These are phyloP conservation scores for Recurvirostra avosetta DNA, from an alignment of 2,113 vertebrate species.

Conservation along the genomic window DNA sequence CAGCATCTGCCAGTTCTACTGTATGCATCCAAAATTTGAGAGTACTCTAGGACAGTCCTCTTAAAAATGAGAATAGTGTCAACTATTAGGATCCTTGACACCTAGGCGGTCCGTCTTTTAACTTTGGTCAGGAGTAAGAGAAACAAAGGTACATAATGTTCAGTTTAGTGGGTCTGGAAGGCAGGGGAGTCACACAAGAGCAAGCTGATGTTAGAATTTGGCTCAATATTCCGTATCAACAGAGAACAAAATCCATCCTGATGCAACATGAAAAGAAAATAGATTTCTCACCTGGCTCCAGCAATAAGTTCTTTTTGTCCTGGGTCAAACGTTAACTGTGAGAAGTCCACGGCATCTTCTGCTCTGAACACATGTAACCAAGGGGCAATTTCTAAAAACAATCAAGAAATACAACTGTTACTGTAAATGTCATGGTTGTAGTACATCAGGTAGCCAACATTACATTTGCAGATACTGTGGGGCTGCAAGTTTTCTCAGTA, in stretches of 20 bases:
- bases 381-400: constrained; percentile 89
- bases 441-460: neutral
- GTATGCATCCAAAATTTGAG: neutral
- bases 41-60: neutral
- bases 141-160: neutral
- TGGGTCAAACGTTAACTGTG: constrained; percentile 94
- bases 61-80: neutral
- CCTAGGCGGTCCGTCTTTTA: neutral
- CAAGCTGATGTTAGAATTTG: neutral
- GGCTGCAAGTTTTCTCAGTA: neutral
- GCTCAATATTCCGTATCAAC: neutral
- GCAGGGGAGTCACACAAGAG: neutral
- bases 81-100: neutral
- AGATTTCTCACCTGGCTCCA: constrained; percentile 90
- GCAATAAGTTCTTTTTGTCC: constrained; percentile 94
- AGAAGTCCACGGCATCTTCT: constrained; percentile 94
- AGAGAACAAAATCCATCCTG: neutral
- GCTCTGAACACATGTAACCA: constrained; percentile 92
- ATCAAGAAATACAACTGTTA: constrained; percentile 49
- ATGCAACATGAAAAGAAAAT: neutral
- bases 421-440: neutral
- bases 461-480: neutral
- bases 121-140: neutral
- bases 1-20: neutral
- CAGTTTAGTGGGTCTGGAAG: neutral